Evolutionary conservation across 2,888 invertebrate genomes (phyloP), one percentile per base, ranked within the genome.

Genomic region (Chelonus formosanus): DNA sequence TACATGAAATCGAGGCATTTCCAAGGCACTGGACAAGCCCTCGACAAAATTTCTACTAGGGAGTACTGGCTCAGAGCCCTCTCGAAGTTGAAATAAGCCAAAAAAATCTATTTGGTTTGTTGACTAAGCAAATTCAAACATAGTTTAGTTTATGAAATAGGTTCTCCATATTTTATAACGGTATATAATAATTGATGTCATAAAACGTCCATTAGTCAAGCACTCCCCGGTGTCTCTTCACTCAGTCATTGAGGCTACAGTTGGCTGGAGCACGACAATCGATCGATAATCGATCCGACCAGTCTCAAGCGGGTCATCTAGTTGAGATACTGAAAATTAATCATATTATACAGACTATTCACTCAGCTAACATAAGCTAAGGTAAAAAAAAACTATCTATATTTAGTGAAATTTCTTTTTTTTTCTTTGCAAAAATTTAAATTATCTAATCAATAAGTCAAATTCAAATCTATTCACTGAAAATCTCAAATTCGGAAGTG

Each of bases 191-290:
- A 80, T 80, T 79, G 77, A 78, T 77, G 79, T 73, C 76, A 75
- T 79, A 79, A 80, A 80, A 78, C 73, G 76, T 79, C 78, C 79
- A 80, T 80, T 79, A 78, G 79, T 78, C 77, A 75, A 66, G 71
- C 71, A 68, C 20, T 54, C 35, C 55, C 20, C 34, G 8, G 70
- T 72, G 68, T 70, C 55, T 55, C 65, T 47, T 43, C 57, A 36
- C 48, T 59, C 59, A 43, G 59, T 52, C 52, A 52, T 52, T 52
- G 52, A 52, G 52, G 52, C 52, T 52, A 52, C 31, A 52, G 52
- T 52, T 52, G 52, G 32, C 52, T 52, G 8, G 52, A 52, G 52
- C 32, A 52, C 52, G 52, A 32, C 52, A 34, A 52, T 52, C 52
- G 52, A 52, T 52, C 34, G 52, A 32, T 34, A 52, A 52, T 52